Percentiles rank a stretch among this genome's conserved stretches.
phyloP scores from a whole-genome alignment of 1,140 invertebrate genomes.

The Bicyclus anynana region DNA sequence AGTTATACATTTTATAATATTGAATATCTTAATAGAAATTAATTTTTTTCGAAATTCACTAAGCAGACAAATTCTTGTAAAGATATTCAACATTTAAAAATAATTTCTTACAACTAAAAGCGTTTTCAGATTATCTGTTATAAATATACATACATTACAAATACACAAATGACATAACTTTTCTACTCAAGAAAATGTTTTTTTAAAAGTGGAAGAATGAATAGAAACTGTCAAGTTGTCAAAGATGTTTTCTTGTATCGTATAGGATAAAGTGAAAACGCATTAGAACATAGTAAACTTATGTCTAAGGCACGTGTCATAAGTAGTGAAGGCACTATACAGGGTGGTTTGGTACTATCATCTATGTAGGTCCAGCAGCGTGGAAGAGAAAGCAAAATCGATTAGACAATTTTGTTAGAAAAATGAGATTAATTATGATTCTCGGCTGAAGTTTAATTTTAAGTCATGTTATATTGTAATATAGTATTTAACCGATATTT shows the following conservation, averaged over 20 bases:
- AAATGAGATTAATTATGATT: constrained; percentile 5
- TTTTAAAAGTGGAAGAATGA: no score
- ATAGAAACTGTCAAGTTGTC: no score
- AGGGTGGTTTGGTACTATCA: constrained; percentile 21
- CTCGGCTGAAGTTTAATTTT: constrained; percentile 20
- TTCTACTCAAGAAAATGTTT: no score
- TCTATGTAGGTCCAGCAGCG: constrained; percentile 31
- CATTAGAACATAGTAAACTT: background rate
- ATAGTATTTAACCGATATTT: no score
- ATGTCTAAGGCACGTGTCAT: constrained; percentile 30
- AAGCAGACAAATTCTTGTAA: background rate
- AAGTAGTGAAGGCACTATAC: constrained; percentile 32
- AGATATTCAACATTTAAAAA: constrained; percentile 13
- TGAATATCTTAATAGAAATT: background rate
- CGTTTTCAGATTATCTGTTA: no score
- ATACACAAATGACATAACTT: no score
- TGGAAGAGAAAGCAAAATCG: constrained; percentile 21
- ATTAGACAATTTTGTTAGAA: constrained; percentile 24
- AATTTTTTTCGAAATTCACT: background rate
- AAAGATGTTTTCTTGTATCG: no score
- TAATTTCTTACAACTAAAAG: background rate
- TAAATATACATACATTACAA: no score
- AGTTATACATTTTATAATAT: background rate
- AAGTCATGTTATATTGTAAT: background rate
- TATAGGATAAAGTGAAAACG: background rate